These are phyloP conservation scores for Phrynocephalus forsythii DNA, from an alignment of 2,797 vertebrate genomes.

Conservation along the genomic window DNA sequence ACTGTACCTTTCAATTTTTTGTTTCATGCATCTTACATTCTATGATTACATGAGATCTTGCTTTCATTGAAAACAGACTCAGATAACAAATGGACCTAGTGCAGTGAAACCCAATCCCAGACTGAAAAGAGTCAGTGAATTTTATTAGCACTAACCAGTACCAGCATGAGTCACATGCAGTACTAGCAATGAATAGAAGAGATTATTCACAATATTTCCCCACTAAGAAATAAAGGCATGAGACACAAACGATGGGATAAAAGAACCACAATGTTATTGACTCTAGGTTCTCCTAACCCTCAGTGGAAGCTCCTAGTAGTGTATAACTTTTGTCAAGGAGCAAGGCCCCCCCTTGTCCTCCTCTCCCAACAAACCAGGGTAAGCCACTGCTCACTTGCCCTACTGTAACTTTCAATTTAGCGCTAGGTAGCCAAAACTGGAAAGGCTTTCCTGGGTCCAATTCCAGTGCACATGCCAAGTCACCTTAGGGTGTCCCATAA, in stretches of 20 bases:
- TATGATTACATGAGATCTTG: constrained; percentile 23
- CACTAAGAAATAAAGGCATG: not conserved
- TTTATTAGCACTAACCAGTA: not conserved
- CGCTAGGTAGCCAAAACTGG: no score
- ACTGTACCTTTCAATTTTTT: constrained; percentile 35
- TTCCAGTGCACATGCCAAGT: no score
- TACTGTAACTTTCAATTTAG: no score
- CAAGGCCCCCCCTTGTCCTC: no score
- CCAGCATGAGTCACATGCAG: not conserved
- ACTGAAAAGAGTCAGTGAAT: not conserved
- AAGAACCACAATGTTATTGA: not conserved
- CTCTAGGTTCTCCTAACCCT: no score
- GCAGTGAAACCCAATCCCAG: not conserved
- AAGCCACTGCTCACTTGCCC: no score
- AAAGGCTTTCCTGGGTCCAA: no score
- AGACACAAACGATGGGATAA: not conserved
- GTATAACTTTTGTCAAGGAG: no score
- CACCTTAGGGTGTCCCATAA: no score
- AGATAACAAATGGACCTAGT: constrained; percentile 28
- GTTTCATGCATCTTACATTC: constrained; percentile 34
- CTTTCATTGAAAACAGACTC: constrained; percentile 16
- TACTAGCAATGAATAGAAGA: not conserved
- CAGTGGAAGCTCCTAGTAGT: no score
- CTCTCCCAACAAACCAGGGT: no score
- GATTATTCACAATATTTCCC: no score